phyloP scores from a whole-genome alignment of 2,797 vertebrate species.

The Pipistrellus pipistrellus region DNA sequence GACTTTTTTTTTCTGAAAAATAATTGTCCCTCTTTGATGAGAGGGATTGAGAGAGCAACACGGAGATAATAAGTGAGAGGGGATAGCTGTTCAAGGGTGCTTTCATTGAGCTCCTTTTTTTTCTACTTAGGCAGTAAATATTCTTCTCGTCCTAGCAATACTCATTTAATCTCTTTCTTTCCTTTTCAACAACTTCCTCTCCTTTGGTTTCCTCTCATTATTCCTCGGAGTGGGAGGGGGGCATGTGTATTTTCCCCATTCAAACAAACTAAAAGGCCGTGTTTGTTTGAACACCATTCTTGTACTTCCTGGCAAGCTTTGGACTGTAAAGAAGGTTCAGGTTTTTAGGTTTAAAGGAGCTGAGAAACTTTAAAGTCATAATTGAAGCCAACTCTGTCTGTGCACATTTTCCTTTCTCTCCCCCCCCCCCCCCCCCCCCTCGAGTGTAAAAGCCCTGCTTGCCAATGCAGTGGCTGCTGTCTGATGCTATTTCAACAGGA shows the following conservation, averaged over 20 bases:
- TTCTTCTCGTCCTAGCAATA: slow-evolving; percentile 69
- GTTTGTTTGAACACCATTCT: slow-evolving; percentile 76
- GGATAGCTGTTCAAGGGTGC: slow-evolving; percentile 21
- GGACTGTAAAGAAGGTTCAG: slow-evolving; percentile 63
- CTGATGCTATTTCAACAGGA: slow-evolving; percentile 39
- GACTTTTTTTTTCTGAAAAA: slow-evolving; percentile 72
- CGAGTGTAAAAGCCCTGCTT: background rate
- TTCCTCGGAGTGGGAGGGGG: slow-evolving; percentile 65
- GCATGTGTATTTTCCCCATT: slow-evolving; percentile 75
- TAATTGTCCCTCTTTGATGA: slow-evolving; percentile 72
- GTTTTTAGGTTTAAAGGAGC: slow-evolving; percentile 75
- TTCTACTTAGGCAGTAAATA: slow-evolving; percentile 75
- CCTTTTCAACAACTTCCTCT: slow-evolving; percentile 82
- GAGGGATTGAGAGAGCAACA: slow-evolving; percentile 56
- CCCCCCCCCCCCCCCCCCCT: too few species aligned
- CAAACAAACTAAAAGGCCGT: slow-evolving; percentile 55
- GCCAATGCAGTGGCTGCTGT: slow-evolving; percentile 46
- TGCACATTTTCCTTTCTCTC: background rate
- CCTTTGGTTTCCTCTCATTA: slow-evolving; percentile 81
- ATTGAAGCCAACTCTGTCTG: slow-evolving; percentile 58
- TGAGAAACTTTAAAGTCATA: slow-evolving; percentile 60
- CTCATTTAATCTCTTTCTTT: slow-evolving; percentile 80
- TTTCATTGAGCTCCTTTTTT: slow-evolving; percentile 69
- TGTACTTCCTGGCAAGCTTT: slow-evolving; percentile 70
- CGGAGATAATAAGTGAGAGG: slow-evolving; percentile 42